Evolutionary conservation across 2,888 invertebrate genomes (phyloP).

Genomic region (Leptura quadrifasciata): DNA sequence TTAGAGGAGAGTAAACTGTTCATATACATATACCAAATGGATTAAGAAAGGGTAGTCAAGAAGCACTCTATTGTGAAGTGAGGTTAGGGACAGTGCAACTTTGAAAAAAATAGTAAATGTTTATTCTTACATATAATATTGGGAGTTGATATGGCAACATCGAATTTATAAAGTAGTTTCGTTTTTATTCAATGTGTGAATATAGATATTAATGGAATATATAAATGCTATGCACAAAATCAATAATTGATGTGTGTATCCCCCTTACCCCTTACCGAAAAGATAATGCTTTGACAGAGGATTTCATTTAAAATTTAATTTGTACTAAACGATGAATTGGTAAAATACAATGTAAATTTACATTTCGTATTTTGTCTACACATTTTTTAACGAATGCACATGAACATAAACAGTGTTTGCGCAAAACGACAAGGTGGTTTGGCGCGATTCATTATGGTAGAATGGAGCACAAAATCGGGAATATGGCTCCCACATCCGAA

Average conservation of each 20-base stretch:
- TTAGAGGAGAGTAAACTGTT: neutral
- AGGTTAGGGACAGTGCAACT: slow-evolving; percentile 49
- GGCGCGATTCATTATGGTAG: slow-evolving; percentile 67
- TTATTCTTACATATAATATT: slow-evolving; percentile 48
- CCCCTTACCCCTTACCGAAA: slow-evolving; percentile 68
- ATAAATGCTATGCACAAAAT: slow-evolving; percentile 69
- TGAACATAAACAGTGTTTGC: slow-evolving; percentile 69
- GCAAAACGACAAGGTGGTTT: slow-evolving; percentile 68
- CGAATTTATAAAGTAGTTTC: slow-evolving; percentile 31
- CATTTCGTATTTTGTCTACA: slow-evolving; percentile 51
- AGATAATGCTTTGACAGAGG: slow-evolving; percentile 52
- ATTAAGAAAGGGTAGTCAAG: slow-evolving; percentile 5
- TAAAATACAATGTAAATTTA: slow-evolving; percentile 37
- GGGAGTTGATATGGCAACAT: slow-evolving; percentile 38
- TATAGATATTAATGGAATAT: slow-evolving; percentile 55
- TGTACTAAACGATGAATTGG: slow-evolving; percentile 10
- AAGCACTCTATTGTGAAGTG: slow-evolving; percentile 43
- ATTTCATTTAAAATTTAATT: slow-evolving; percentile 48
- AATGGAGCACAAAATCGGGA: slow-evolving; percentile 50
- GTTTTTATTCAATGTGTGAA: slow-evolving; percentile 46
- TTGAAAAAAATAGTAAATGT: slow-evolving; percentile 41
- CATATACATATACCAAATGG: neutral
- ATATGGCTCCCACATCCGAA: slow-evolving; percentile 65
- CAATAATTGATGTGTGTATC: slow-evolving; percentile 70
- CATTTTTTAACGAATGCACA: slow-evolving; percentile 69